phyloP scores from a whole-genome alignment of 1,140 invertebrate genomes.

The Neuroterus valhalla region DNA sequence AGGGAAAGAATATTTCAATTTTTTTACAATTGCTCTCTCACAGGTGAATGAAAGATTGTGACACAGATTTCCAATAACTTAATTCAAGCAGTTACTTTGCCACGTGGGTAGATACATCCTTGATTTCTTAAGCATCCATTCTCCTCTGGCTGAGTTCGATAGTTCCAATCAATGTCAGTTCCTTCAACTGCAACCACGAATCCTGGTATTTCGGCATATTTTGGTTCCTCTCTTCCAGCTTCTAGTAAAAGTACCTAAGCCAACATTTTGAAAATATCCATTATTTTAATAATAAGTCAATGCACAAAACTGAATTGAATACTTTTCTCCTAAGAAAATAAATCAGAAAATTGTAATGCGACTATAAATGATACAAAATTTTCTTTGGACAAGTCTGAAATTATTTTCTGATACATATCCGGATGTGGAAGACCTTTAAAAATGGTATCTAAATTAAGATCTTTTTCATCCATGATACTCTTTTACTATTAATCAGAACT shows the following conservation, averaged over 20 bases:
- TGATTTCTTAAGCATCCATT: conserved; percentile 32
- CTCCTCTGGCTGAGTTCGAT: conserved; percentile 69
- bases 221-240: conserved; percentile 66
- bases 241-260: conserved; percentile 67
- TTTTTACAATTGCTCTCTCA: conserved; percentile 64
- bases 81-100: conserved; percentile 36
- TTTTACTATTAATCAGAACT: too few species aligned
- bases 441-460: too few species aligned
- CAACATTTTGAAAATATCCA: background rate
- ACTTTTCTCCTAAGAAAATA: background rate
- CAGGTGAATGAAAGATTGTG: too few species aligned
- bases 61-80: too few species aligned
- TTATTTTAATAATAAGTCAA: background rate
- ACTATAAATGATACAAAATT: too few species aligned
- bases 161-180: conserved; percentile 74
- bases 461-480: too few species aligned
- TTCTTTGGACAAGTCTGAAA: too few species aligned
- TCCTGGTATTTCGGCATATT: conserved; percentile 63
- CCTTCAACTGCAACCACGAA: conserved; percentile 61
- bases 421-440: too few species aligned
- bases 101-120: conserved; percentile 31
- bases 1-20: conserved; percentile 62
- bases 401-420: too few species aligned
- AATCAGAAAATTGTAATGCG: background rate
- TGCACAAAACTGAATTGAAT: background rate